phyloP scores from a whole-genome alignment of 2,797 vertebrate genomes.

The Eulemur albifrons region DNA sequence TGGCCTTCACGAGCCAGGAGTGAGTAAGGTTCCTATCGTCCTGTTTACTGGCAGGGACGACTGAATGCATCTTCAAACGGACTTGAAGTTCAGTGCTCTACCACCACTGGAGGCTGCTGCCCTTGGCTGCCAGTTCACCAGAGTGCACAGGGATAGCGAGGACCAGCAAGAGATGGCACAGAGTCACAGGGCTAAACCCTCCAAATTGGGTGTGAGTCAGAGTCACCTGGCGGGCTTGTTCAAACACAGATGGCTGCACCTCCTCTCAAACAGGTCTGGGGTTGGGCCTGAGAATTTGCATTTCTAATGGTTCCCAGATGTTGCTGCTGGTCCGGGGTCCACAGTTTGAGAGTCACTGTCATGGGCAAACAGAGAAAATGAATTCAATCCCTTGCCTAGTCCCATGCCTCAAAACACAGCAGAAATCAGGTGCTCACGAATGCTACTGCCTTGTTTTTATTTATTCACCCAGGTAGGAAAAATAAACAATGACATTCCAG shows the following conservation, averaged over 20 bases:
- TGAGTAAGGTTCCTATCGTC: neutral
- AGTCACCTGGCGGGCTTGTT: too few species aligned
- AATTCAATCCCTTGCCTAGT: neutral
- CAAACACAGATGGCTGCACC: neutral
- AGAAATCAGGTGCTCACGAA: fast-evolving
- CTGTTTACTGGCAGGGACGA: fast-evolving
- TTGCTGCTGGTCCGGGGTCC: neutral
- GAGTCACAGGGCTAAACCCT: neutral
- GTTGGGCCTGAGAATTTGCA: neutral
- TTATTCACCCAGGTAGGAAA: neutral
- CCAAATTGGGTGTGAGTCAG: fast-evolving
- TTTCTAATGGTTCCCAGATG: neutral
- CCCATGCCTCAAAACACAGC: neutral
- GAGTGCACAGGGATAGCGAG: neutral
- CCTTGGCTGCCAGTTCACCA: neutral
- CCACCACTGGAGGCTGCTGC: fast-evolving
- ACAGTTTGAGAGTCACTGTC: neutral
- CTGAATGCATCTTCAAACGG: neutral
- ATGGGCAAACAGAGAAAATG: neutral
- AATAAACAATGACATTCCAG: fast-evolving
- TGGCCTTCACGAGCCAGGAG: neutral
- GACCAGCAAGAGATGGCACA: neutral
- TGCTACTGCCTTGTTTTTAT: neutral
- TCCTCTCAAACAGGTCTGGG: neutral
- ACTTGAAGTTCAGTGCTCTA: neutral